Evolutionary conservation across 2,797 vertebrate genomes (phyloP).

Genomic region (Lacerta bilineata): DNA sequence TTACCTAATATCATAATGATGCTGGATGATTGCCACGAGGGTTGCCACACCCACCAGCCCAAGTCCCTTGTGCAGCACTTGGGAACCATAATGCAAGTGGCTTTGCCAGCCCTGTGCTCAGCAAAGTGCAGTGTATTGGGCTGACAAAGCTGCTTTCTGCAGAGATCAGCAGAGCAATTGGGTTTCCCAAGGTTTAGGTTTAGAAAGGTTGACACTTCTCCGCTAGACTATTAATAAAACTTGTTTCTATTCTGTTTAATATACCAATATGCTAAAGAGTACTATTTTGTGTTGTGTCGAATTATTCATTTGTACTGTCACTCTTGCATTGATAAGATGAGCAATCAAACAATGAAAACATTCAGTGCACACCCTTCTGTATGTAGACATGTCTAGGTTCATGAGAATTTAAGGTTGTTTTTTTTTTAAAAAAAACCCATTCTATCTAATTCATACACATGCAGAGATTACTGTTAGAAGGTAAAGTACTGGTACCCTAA

Average conservation of each 20-base stretch:
- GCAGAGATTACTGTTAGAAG: not conserved
- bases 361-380: not conserved
- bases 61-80: no score
- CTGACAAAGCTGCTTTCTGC: no score
- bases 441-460: not conserved
- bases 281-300: not conserved
- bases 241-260: no score
- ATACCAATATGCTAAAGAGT: not conserved
- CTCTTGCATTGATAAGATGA: not conserved
- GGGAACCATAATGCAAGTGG: no score
- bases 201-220: no score
- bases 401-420: not conserved
- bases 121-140: no score
- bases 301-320: not conserved
- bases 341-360: not conserved
- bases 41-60: no score
- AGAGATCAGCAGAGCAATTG: no score
- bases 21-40: no score
- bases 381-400: not conserved
- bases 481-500: not conserved
- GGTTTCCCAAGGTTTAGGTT: no score
- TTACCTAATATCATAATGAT: no score
- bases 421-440: not conserved
- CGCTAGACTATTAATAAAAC: not conserved
- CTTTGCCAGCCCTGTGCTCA: no score